Evolutionary conservation across 2,113 vertebrate genomes (phyloP), one percentile per base, ranked within the genome.

Genomic region (Stigmatopora nigra): DNA sequence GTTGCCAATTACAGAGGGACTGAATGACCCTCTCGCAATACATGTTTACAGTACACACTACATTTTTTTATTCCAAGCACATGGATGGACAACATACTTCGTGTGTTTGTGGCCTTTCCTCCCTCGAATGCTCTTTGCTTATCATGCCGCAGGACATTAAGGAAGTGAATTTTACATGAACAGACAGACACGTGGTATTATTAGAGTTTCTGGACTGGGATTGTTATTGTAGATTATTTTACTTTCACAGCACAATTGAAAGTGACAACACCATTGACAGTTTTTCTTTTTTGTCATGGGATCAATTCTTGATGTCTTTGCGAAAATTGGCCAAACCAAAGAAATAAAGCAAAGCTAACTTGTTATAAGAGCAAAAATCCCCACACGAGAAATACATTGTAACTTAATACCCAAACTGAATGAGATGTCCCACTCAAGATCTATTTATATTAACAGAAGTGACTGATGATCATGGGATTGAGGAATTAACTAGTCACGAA

Each of bases 371-470:
- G 14, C 22, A 22, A 41, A 57, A 35, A 63, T 14, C 36, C 56
- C n/a, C 58, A 65, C 20, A 73, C 55, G 78, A 63, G 78, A 63
- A 63, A 61, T 53, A 80, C 55, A 78, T 52, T 71, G 76, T 35
- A 78, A 71, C 35, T 7, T 15, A 70, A 76, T 36, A 67, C 71
- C 60, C 25, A 9, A 7, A 25, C 76, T 62, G 60, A 72, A 81
- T 65, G 56, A 53, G 68, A 67, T 72, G 61, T 64, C 67, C 66
- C 69, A 68, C 51, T 68, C 51, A 66, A 73, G 13, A 55, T 72
- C 67, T 85, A 78, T 81, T 81, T 76, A 76, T 82, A 78, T 73
- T 25, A 48, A 10, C 4, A 3, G 20, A 58, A 65, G 63, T 76
- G 80, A 82, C 64, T 60, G 38, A 69, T 63, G 70, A 73, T 64